These are phyloP conservation scores for Fregata magnificens DNA, from an alignment of 2,113 vertebrate genomes.

Conservation along the genomic window DNA sequence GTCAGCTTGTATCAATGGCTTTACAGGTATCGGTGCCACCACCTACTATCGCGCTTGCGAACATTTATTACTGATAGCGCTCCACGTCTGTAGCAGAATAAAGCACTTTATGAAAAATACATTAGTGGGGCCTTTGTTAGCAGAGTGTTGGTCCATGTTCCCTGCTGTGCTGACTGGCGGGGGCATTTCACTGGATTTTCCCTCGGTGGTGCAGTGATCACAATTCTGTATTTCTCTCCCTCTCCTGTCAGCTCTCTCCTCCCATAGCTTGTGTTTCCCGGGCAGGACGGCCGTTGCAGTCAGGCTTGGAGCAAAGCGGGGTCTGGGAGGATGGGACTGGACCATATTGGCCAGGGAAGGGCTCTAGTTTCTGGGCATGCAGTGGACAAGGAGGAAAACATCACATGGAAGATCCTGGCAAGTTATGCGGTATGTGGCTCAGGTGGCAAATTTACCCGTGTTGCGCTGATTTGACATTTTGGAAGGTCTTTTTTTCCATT, in stretches of 20 bases:
- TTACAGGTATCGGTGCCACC: not conserved
- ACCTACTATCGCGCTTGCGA: not conserved
- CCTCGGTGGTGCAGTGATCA: not conserved
- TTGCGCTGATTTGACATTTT: not conserved
- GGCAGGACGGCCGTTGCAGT: too few relatives aligned
- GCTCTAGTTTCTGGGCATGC: not conserved
- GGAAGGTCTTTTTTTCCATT: fast-evolving
- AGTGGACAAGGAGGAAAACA: not conserved
- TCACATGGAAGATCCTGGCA: fast-evolving
- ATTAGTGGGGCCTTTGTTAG: not conserved
- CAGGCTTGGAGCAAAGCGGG: not conserved
- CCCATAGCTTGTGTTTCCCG: not conserved
- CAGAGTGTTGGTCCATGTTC: not conserved
- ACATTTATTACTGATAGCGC: not conserved
- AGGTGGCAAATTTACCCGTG: not conserved
- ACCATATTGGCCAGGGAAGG: not conserved
- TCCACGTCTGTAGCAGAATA: not conserved
- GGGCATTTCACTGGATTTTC: not conserved
- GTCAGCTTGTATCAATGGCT: not conserved
- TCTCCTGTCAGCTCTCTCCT: not conserved
- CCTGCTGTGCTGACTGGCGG: not conserved
- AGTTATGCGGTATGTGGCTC: not conserved
- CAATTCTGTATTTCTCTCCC: not conserved
- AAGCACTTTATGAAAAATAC: not conserved
- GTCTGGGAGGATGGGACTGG: not conserved